Percentiles rank a stretch among this genome's conserved stretches.
Evolutionary conservation across 2,797 vertebrate genomes (phyloP).

Genomic region (Botia kubotai): DNA sequence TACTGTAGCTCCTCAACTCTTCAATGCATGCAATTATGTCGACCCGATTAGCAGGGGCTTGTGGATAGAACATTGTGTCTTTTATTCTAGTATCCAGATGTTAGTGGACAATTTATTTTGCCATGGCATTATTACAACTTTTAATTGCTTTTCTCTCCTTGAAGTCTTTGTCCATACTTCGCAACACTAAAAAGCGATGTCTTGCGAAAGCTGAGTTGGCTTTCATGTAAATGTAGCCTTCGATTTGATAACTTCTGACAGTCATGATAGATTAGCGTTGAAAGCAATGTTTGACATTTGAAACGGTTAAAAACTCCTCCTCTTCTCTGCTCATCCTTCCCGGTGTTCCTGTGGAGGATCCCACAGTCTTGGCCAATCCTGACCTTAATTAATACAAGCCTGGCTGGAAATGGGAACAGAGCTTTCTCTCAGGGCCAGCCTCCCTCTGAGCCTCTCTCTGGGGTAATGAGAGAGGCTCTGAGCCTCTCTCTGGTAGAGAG

Average conservation of each 20-base stretch:
- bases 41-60: conserved; percentile 78
- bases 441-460: conserved; percentile 81
- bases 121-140: conserved; percentile 53
- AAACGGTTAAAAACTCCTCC: conserved; percentile 59
- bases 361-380: conserved; percentile 77
- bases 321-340: conserved; percentile 41
- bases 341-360: conserved; percentile 57
- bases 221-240: neutral
- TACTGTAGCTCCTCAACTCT: conserved; percentile 70
- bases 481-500: conserved; percentile 82
- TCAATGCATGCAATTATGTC: conserved; percentile 79
- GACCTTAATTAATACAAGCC: conserved; percentile 92
- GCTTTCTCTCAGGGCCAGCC: conserved; percentile 80
- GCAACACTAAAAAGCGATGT: neutral
- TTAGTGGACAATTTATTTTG: conserved; percentile 60
- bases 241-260: conserved; percentile 29
- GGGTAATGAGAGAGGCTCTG: conserved; percentile 87
- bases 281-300: conserved; percentile 17
- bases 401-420: conserved; percentile 81
- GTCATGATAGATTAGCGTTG: conserved; percentile 25
- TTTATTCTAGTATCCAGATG: conserved; percentile 59
- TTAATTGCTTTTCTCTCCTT: conserved; percentile 56
- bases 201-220: neutral
- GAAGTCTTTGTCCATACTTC: conserved; percentile 28
- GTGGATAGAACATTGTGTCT: conserved; percentile 72